Evolutionary conservation across 2,888 invertebrate species (phyloP), one percentile per base, ranked within the genome.

Genomic region (Gastrophysa polygoni): DNA sequence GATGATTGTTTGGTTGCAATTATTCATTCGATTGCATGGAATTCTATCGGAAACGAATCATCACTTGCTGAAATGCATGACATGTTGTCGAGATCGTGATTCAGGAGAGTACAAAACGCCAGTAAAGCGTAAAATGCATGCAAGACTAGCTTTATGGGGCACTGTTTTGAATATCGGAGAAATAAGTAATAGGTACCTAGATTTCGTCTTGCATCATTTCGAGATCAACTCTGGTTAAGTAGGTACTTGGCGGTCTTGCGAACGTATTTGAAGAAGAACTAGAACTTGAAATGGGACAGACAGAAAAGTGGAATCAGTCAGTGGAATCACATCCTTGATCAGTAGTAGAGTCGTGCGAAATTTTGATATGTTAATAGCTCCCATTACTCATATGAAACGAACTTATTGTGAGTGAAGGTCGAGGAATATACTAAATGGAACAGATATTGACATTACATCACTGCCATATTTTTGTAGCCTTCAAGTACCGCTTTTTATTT

Each of bases 71-170:
- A 57, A 21, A 29, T 57, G 61, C 63, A 50, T 59, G 59, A 63
- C 61, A 63, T 56, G 56, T 59, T 60, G 48, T 49, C 63, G 55
- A 46, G 57, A 50, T 66, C 63, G 66, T 66, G 63, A 65, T 57
- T 48, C 47, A 10, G 38, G 18, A 48, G 57, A 59, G 51, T 51
- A 61, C 43, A 21, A 60, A 44, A 57, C 49, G 10, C 57, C 34
- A 38, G 14, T 38, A 2, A 14, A 38, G 48, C 49, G 57, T 24
- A 57, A 32, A 61, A 56, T 61, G 21, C 50, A 56, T 61, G 61
- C 61, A 56, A 56, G 56, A 51, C 18, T 49, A 29, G 44, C 11
- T 56, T 48, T 50, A 18, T 51, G 24, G 61, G 29, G 55, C 55
- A 28, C 46, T 44, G 16, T 49, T 51, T 44, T 21, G 46, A 38